phyloP scores from a whole-genome alignment of 2,888 invertebrate species.

The Silvanus unidentatus region DNA sequence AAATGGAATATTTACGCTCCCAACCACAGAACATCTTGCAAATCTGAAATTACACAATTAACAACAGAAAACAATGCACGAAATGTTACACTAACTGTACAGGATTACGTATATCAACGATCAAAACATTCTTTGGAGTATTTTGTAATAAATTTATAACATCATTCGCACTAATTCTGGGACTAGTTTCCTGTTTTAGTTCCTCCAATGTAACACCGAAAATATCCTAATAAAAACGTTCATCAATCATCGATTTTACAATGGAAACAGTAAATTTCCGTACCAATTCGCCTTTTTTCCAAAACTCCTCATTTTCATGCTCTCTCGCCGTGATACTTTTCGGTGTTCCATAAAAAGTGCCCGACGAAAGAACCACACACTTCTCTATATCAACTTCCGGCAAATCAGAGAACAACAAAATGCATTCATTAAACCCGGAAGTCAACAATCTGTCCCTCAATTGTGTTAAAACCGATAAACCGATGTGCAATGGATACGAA shows the following conservation, averaged over 20 bases:
- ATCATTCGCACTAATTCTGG: slow-evolving; percentile 81
- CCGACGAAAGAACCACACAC: slow-evolving; percentile 82
- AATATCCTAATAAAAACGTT: slow-evolving; percentile 57
- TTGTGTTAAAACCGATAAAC: slow-evolving; percentile 86
- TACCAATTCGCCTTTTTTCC: slow-evolving; percentile 29
- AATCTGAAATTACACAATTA: slow-evolving; percentile 52
- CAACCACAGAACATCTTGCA: slow-evolving; percentile 69
- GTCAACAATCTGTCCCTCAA: slow-evolving; percentile 74
- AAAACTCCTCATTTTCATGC: slow-evolving; percentile 53
- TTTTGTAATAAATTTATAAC: slow-evolving; percentile 67
- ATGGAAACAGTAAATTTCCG: slow-evolving; percentile 11
- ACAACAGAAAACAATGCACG: slow-evolving; percentile 10
- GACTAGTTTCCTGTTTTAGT: slow-evolving; percentile 68
- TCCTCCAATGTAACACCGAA: slow-evolving; percentile 62
- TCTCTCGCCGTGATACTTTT: slow-evolving; percentile 80
- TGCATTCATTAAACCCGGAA: slow-evolving; percentile 97
- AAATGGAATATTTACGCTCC: slow-evolving; percentile 85
- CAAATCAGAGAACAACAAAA: slow-evolving; percentile 94
- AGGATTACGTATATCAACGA: slow-evolving; percentile 64
- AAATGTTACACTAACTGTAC: slow-evolving; percentile 50
- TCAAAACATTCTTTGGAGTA: slow-evolving; percentile 50
- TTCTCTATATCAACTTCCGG: slow-evolving; percentile 95
- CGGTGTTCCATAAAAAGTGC: slow-evolving; percentile 80
- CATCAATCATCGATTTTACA: neutral
- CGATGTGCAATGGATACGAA: slow-evolving; percentile 90